Base-by-base conservation (phyloP, 2,888 invertebrate genomes). In the Nomada goodeniana region DNA sequence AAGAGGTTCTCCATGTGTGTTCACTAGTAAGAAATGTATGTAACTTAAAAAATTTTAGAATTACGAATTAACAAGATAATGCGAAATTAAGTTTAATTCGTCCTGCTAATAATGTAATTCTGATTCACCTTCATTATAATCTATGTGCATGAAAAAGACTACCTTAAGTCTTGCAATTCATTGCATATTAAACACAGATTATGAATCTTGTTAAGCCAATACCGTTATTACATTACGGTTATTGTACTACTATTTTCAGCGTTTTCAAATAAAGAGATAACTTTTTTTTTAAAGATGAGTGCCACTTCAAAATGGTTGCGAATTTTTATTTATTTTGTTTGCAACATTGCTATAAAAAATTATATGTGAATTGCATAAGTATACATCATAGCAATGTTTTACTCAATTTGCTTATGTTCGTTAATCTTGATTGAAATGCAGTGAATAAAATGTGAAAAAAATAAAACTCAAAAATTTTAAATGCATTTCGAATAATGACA, bases 1-100 rank as follows among this genome's bases (percentile, higher is more conserved):
- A 70, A 59, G 67, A 78, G 73, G 68, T 83, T 85, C 76, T 83
- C 78, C 64, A 11, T 80, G 75, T 86, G 89, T 89, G 89, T 89
- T 90, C 88, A 88, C 82, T 86, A 88, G 85, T 82, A 70, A 79
- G 68, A 82, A 82, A 79, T 80, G 72, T 84, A 82, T 65, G 80
- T 88, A 82, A 70, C 20, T 60, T 61, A 81, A 80, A 42, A 73
- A 75, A 53, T 59, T 59, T 64, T 73, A 77, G 63, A 67, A 55
- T 68, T 72, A 78, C 73, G 71, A 52, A 76, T 59, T 44, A 53
- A 23, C 5, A 44, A 65, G 23, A 67, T 65, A 70, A 65, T 47
- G 5, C 64, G 36, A 71, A 59, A 74, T 65, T 76, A 59, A 23
- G n/a, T 76, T 80, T 50, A 63, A 23, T 73, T 79, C 44, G 26